These are phyloP conservation scores for Diploscapter pachys DNA, from an alignment of 1,140 invertebrate genomes.

Conservation along the genomic window DNA sequence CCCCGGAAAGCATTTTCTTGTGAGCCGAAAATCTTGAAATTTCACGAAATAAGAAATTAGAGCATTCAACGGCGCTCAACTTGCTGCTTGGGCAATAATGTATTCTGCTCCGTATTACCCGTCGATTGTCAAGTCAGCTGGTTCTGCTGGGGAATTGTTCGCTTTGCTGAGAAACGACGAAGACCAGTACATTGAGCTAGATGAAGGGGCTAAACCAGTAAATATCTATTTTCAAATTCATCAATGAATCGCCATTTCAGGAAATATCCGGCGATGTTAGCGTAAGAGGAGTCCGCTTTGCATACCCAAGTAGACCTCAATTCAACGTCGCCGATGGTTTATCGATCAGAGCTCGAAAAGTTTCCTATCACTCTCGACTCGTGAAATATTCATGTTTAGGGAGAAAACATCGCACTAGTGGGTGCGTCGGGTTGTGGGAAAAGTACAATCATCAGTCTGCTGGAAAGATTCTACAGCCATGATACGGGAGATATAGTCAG, in stretches of 20 bases:
- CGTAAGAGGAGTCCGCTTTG: constrained; percentile 60
- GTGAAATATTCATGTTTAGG: constrained; percentile 62
- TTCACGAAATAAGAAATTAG: no score
- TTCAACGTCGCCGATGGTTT: constrained; percentile 73
- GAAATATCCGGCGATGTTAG: constrained; percentile 56
- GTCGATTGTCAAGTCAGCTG: constrained; percentile 58
- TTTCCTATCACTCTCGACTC: constrained; percentile 62
- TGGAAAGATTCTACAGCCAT: constrained; percentile 75
- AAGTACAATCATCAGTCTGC: constrained; percentile 75
- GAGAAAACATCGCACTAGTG: constrained; percentile 82
- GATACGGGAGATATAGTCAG: constrained; percentile 34
- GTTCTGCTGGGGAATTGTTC: constrained; percentile 57
- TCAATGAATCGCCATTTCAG: constrained; percentile 16
- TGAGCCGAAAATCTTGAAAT: no score
- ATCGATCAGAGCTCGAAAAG: constrained; percentile 63
- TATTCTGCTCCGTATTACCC: constrained; percentile 48
- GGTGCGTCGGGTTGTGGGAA: constrained; percentile 81
- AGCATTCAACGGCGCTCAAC: constrained; percentile 25
- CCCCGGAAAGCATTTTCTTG: constrained; percentile 13
- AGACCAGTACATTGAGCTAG: constrained; percentile 52
- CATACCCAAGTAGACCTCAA: constrained; percentile 60
- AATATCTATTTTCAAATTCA: neutral
- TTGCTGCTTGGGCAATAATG: constrained; percentile 23
- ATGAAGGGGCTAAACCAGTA: constrained; percentile 44
- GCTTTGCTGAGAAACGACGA: constrained; percentile 43